A percentile compares a stretch with the other conserved stretches of the same genome.
Conservation (phyloP, 2,113 vertebrate genomes). For the Brachypodius melanocephalos region DNA sequence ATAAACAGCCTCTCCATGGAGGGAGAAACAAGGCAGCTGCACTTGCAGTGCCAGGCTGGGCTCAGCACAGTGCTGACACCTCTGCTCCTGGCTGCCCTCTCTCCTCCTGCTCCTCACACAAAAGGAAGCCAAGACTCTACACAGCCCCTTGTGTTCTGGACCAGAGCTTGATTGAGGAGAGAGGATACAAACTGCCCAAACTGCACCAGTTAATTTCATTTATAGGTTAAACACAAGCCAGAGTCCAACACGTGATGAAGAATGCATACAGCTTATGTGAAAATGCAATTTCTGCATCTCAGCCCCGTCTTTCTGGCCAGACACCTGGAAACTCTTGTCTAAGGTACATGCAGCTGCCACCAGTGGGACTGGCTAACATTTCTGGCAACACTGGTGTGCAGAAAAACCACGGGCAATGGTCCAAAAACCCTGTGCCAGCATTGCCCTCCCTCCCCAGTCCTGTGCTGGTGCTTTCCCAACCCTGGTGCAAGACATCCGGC, state of each 20-base stretch:
- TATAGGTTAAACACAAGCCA: background rate
- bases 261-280: background rate
- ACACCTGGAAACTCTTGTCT: background rate
- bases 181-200: background rate
- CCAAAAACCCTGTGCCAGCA: background rate
- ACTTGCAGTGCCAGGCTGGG: background rate
- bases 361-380: background rate
- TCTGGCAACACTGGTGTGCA: background rate
- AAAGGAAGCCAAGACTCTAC: background rate
- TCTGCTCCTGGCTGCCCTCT: background rate
- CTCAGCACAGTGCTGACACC: background rate
- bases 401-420: background rate
- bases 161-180: background rate
- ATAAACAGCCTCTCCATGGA: background rate
- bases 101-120: background rate
- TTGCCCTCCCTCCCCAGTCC: background rate
- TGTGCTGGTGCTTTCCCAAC: rapidly evolving
- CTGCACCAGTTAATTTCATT: background rate
- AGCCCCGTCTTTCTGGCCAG: background rate
- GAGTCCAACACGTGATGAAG: background rate
- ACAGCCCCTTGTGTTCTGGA: background rate
- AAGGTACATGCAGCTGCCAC: background rate
- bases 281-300: background rate
- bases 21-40: background rate
- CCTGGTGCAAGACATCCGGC: too few relatives aligned